These are phyloP conservation scores for Drosophila tristis DNA, from an alignment of 1,140 invertebrate genomes.

Conservation along the genomic window DNA sequence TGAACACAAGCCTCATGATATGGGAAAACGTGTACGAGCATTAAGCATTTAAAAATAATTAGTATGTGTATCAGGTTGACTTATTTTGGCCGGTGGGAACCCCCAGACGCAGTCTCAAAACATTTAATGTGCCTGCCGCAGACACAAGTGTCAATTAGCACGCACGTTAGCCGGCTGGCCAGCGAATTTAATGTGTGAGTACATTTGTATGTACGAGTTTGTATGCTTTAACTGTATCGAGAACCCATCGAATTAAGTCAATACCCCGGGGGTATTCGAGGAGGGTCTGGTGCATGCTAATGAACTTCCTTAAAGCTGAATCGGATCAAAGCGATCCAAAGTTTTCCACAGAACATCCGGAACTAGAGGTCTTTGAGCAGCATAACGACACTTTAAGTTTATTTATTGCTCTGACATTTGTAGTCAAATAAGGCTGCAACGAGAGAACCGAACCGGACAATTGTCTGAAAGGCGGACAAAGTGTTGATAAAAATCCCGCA, in stretches of 20 bases:
- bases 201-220: too few relatives aligned
- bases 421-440: conserved; percentile 24
- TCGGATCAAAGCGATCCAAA: conserved; percentile 37
- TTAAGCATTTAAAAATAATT: not conserved
- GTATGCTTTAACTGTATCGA: conserved; percentile 45
- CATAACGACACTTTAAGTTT: conserved; percentile 30
- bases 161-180: conserved; percentile 30
- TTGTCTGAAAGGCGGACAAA: conserved; percentile 42
- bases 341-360: conserved; percentile 43
- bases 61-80: conserved; percentile 22
- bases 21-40: too few relatives aligned
- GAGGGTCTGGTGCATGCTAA: conserved; percentile 57
- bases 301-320: conserved; percentile 66
- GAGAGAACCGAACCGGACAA: conserved; percentile 14
- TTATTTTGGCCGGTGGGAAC: conserved; percentile 30
- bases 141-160: conserved; percentile 34
- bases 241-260: conserved; percentile 55
- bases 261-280: conserved; percentile 15
- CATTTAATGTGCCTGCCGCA: conserved; percentile 23
- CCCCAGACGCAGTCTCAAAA: not conserved
- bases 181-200: conserved; percentile 18
- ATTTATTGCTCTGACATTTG: conserved; percentile 5
- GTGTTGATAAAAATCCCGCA: conserved; percentile 42
- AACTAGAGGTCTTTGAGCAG: conserved; percentile 46
- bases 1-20: too few relatives aligned